Conservation (phyloP, 2,888 invertebrate genomes). For the Spicauda simplicius region DNA sequence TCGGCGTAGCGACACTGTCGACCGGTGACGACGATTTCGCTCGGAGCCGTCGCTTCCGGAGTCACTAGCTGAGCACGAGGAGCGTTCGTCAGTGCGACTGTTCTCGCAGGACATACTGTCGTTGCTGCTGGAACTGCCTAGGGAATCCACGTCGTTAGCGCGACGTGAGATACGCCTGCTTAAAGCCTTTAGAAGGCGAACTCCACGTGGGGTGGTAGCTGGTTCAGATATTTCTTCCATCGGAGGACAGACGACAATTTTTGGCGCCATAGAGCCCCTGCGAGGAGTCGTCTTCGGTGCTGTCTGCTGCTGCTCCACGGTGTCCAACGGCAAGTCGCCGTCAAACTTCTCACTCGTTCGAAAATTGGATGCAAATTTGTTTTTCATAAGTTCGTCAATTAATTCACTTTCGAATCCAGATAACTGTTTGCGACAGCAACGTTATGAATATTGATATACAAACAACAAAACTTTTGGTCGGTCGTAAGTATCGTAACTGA, state of each 20-base stretch:
- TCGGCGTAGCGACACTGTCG: slow-evolving; percentile 88
- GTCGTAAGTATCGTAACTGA: slow-evolving; percentile 46
- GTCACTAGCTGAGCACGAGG: slow-evolving; percentile 86
- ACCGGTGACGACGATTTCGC: slow-evolving; percentile 76
- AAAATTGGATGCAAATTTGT: slow-evolving; percentile 65
- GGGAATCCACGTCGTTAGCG: slow-evolving; percentile 71
- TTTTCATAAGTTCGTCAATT: slow-evolving; percentile 70
- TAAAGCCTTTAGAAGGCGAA: slow-evolving; percentile 87
- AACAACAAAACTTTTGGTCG: slow-evolving; percentile 60
- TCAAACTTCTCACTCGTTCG: slow-evolving; percentile 66
- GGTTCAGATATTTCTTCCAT: slow-evolving; percentile 83
- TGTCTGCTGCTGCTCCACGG: slow-evolving; percentile 51
- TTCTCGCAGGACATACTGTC: slow-evolving; percentile 73
- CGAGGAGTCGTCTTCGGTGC: slow-evolving; percentile 56
- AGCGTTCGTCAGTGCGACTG: slow-evolving; percentile 69
- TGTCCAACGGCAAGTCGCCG: slow-evolving; percentile 63
- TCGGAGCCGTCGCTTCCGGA: slow-evolving; percentile 87
- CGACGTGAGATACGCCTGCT: slow-evolving; percentile 86
- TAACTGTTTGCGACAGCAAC: slow-evolving; percentile 42
- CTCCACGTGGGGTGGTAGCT: slow-evolving; percentile 83
- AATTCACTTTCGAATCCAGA: slow-evolving; percentile 50
- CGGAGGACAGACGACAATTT: slow-evolving; percentile 79
- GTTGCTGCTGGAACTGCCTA: slow-evolving; percentile 76
- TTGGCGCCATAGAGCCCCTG: slow-evolving; percentile 70
- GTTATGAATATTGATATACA: slow-evolving; percentile 45